Evolutionary conservation across 2,113 vertebrate species (phyloP).

Genomic region (Stigmatopora nigra): DNA sequence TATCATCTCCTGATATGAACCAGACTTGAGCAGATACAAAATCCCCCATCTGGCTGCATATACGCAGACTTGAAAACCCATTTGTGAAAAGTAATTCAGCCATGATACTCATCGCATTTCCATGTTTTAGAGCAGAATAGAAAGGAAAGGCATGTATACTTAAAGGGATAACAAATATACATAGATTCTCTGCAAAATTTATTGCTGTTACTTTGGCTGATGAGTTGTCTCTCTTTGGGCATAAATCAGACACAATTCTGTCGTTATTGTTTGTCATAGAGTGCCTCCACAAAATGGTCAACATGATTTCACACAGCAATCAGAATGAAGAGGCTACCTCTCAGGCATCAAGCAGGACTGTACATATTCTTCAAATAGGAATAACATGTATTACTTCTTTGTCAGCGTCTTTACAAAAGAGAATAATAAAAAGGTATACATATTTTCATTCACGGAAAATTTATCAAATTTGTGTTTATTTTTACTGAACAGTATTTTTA

Average conservation of each 20-base stretch:
- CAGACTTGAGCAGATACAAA: slow-evolving; percentile 4
- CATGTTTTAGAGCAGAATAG: neutral
- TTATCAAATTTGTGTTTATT: too few relatives aligned
- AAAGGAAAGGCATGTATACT: neutral
- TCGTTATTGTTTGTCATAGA: slow-evolving; percentile 42
- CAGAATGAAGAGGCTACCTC: neutral
- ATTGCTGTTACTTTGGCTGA: slow-evolving; percentile 32
- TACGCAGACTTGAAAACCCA: slow-evolving; percentile 13
- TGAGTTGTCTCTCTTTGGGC: slow-evolving; percentile 24
- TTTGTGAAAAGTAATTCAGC: slow-evolving; percentile 2
- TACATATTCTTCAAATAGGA: neutral
- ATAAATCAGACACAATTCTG: slow-evolving; percentile 40
- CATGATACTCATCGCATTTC: neutral
- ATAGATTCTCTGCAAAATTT: slow-evolving; percentile 29
- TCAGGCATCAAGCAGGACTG: neutral
- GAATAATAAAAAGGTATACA: too few relatives aligned
- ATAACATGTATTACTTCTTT: too few relatives aligned
- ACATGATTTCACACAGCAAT: neutral
- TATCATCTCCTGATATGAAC: slow-evolving; percentile 6
- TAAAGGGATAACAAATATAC: neutral
- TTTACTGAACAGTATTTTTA: too few relatives aligned
- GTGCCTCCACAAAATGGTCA: slow-evolving; percentile 14
- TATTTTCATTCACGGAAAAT: too few relatives aligned
- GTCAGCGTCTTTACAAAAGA: too few relatives aligned
- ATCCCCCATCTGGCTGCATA: neutral